Evolutionary conservation across 1,140 invertebrate species (phyloP), one percentile per base, ranked within the genome.

Genomic region (Drosophila pseudoananassae): DNA sequence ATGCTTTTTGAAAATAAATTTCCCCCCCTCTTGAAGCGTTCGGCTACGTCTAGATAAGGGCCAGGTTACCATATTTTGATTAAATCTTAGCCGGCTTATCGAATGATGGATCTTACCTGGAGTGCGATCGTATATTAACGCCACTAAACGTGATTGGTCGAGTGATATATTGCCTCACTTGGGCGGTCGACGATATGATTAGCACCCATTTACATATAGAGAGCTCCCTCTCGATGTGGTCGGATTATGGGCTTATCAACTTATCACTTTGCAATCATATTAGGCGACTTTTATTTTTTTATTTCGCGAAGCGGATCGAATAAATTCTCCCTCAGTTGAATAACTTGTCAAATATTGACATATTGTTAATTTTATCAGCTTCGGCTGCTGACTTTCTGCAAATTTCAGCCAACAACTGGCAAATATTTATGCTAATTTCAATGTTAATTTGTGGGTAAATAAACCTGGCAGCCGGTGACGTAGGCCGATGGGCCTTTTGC

Each of bases 271-370:
- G 55, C 58, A 71, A 73, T 73, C 70, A 54, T 54, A 54, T 61
- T 71, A 40, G 46, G 10, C 27, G 51, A 60, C 36, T 69, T 61
- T 58, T 63, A 60, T 65, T 76, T 68, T 61, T 51, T 31, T 65
- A n/a, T n/a, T 52, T 76, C 76, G n/a, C 31, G 20, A 31, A 38
- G 31, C 36, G 14, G 14, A 33, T 61, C 58, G 53, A 68, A 73
- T 76, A 79, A 85, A 69, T 69, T 70, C 53, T 73, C n/a, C 5
- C 14, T 8, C 40, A 15, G 14, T 29, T 56, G 54, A 84, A 57
- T 58, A 74, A 69, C 63, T 54, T 74, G 56, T 73, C 59, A 80
- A 87, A 84, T 87, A 87, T 77, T 85, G 81, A 53, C 77, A 81
- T 56, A 85, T 81, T 66, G 71, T 81, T 85, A 81, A 84, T 77